These are phyloP conservation scores for Mythimna lalbum DNA, from an alignment of 2,888 invertebrate genomes.

Conservation along the genomic window DNA sequence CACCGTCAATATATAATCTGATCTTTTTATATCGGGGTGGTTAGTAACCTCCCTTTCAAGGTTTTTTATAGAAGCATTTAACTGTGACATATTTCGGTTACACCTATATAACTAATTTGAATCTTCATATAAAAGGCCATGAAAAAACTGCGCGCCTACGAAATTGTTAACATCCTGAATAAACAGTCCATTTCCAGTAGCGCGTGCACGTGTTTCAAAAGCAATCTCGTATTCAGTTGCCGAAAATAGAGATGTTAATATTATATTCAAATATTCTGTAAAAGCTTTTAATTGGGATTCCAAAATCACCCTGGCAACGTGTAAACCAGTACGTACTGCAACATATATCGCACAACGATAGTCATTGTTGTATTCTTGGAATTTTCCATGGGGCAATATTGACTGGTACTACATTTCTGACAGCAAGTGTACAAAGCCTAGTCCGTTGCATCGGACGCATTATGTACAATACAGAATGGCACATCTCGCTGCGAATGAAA, in stretches of 20 bases:
- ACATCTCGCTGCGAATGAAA: slow-evolving; percentile 54
- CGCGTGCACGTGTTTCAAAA: slow-evolving; percentile 6
- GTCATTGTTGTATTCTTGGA: slow-evolving; percentile 2
- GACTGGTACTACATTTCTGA: slow-evolving; percentile 43
- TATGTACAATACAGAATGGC: slow-evolving; percentile 65
- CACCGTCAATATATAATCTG: background rate
- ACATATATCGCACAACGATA: background rate
- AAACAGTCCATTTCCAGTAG: slow-evolving; percentile 21
- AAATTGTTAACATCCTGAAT: slow-evolving; percentile 19
- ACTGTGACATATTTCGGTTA: background rate
- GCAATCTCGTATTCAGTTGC: background rate
- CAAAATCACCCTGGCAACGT: background rate
- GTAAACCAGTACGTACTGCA: background rate
- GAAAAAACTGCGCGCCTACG: background rate
- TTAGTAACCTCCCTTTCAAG: background rate
- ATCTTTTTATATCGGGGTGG: background rate
- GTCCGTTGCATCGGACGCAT: slow-evolving; percentile 63
- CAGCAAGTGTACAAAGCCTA: slow-evolving; percentile 57
- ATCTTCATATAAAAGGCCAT: slow-evolving; percentile 4
- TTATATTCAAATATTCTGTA: background rate
- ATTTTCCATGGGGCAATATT: slow-evolving; percentile 17
- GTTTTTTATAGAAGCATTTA: background rate
- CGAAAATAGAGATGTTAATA: background rate
- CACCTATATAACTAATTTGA: background rate
- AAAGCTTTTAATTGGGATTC: slow-evolving; percentile 7